Evolutionary conservation across 2,888 invertebrate species (phyloP), one percentile per base, ranked within the genome.

Genomic region (Megalurothrips usitatus): DNA sequence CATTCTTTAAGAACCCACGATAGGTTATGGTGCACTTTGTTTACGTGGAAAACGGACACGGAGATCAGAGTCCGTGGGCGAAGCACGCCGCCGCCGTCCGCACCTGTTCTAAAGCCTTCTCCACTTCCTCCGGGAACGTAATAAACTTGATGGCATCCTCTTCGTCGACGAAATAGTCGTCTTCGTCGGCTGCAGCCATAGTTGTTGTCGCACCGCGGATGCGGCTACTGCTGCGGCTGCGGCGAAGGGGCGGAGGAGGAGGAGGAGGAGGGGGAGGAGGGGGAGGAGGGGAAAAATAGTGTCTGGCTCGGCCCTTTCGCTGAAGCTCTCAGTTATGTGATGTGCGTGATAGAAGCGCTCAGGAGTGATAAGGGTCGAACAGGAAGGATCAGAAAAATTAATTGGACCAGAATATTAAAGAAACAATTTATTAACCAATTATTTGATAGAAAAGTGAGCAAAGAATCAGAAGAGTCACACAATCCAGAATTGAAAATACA

Each of bases 91-190:
- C 48, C 2, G 79, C 6, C 10, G 43, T 63, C 85, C 34, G 34
- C 86, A 92, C 94, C 90, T 93, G 92, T 87, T 97, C 96, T 83
- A 97, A 96, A 1, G 96, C 94, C 86, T 91, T 92, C 88, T 96
- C 94, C 10, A 97, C 97, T 85, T 96, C 95, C 81, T 92, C 92
- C 1, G 96, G 94, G 86, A 97, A 95, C 58, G 87, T 88, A 81
- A 90, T 88, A 82, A 89, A 86, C 75, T 88, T 88, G 17, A 88
- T 87, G 82, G 88, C 88, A 83, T 90, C 88, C 83, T 91, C 90
- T 43, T 90, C 88, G n/a, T 68, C 68, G 68, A 68, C 68, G 49
- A 86, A 83, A 80, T 86, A 86, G 48, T 87, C 87, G 26, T 88
- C 88, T 63, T 88, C 87, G 79, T 84, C 85, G 68, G 82, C 81